Evolutionary conservation across 1,140 invertebrate genomes (phyloP).

Genomic region (Akabosia matsudoensis): DNA sequence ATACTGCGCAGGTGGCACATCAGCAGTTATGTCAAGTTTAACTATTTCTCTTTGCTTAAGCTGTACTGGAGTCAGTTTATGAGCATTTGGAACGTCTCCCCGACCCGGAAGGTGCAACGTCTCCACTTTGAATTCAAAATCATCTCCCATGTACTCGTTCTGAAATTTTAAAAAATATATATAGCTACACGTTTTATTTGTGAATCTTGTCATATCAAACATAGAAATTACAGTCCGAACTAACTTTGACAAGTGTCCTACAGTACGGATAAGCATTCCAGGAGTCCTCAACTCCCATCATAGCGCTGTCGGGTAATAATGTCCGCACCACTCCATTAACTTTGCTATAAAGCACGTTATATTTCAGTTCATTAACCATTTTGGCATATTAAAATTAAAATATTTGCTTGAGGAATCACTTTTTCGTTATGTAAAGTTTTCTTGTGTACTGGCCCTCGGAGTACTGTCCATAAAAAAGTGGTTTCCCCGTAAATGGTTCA

Average conservation of each 20-base stretch:
- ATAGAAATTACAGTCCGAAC: constrained; percentile 46
- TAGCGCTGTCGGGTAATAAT: constrained; percentile 87
- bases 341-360: constrained; percentile 58
- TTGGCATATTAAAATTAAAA: neutral
- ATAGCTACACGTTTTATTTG: neutral
- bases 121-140: constrained; percentile 93
- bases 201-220: neutral
- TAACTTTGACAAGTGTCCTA: constrained; percentile 88
- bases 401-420: constrained; percentile 49
- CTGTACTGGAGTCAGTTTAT: constrained; percentile 81
- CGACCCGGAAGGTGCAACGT: constrained; percentile 86
- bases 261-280: constrained; percentile 99
- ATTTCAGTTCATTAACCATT: too few relatives aligned
- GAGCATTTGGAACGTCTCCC: constrained; percentile 76
- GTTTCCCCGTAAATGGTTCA: constrained; percentile 56
- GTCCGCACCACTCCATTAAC: constrained; percentile 84
- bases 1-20: neutral
- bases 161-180: constrained; percentile 71
- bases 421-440: constrained; percentile 65
- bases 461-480: constrained; percentile 55
- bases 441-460: constrained; percentile 65
- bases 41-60: constrained; percentile 82
- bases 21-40: constrained; percentile 75
- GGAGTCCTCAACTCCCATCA: constrained; percentile 97
- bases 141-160: constrained; percentile 98